A percentile compares a stretch with the other conserved stretches of the same genome.
Evolutionary conservation across 2,113 vertebrate genomes (phyloP).

Genomic region (Rhinopomastus cyanomelas): DNA sequence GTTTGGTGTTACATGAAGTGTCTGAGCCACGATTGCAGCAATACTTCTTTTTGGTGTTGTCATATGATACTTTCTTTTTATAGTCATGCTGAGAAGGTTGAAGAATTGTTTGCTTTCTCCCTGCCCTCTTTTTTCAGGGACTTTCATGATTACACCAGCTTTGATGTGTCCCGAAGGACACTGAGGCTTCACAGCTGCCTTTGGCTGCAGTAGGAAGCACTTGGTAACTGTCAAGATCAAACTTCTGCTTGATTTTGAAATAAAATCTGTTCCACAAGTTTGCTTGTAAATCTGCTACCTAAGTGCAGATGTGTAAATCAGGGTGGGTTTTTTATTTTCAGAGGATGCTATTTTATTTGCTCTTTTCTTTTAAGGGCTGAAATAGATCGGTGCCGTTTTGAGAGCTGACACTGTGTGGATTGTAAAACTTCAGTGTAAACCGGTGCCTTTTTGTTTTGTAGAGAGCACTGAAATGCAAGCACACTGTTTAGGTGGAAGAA

Average conservation of each 20-base stretch:
- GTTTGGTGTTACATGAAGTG: neutral
- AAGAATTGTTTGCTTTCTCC: neutral
- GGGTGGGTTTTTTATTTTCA: neutral
- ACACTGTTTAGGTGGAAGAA: neutral
- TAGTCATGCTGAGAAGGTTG: neutral
- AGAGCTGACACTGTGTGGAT: neutral
- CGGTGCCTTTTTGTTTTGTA: conserved; percentile 14
- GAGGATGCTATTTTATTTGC: neutral
- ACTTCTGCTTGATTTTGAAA: neutral
- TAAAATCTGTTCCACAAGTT: neutral
- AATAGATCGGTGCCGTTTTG: neutral
- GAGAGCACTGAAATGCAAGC: neutral
- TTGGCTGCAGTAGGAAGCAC: neutral
- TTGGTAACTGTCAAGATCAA: neutral
- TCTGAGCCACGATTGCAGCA: neutral
- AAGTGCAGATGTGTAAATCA: neutral
- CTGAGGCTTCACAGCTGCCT: neutral
- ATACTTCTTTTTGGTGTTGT: neutral
- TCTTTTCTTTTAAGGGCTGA: neutral
- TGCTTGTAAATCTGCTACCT: neutral
- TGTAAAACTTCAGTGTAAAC: neutral
- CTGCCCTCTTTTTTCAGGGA: neutral
- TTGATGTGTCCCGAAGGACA: neutral
- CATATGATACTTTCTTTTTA: neutral
- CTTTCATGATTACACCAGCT: neutral